Base-by-base conservation (phyloP, 92 coral and sea anemone species). In the Porites lobata region DNA sequence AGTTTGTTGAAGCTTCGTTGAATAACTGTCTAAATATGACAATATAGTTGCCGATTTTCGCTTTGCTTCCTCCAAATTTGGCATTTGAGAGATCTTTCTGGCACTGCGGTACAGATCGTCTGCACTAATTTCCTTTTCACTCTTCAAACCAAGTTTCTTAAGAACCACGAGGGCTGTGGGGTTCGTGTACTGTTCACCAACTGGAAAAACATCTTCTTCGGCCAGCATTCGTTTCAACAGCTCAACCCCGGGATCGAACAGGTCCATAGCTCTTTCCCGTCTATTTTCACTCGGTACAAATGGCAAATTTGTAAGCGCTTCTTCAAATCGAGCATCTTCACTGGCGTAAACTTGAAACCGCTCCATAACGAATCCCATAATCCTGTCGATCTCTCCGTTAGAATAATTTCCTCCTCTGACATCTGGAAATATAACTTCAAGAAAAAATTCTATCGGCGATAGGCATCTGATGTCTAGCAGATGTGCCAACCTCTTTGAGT, bases 221-320 rank as follows among this genome's bases (percentile, higher is more conserved):
- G 84, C 62, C 76, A 94, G 90, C 19, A 94, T 62, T 0, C 67
- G 20, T 51, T 72, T 69, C 1, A 90, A 19, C 38, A 17, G 29
- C 21, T 76, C 79, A 2, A 66, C 72, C 11, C 88, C 85, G 66
- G 97, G 97, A 81, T 94, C 92, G 74, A 89, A 94, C 2, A 94
- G 83, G 53, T 94, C 94, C 58, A 67, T 59, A 5, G 90, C 87
- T 50, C 59, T 87, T 11, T 65, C 76, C 51, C 95, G 90, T 17
- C 71, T 73, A 69, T 32, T 50, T 5, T 65, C 26, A 9, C 78
- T 86, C 5, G 74, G 69, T 50, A 94, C 89, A 92, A 94, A 94
- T 10, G 89, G 77, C 73, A 94, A 71, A n/a, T 53, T n/a, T 70
- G 66, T 87, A 11, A 94, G 65, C 57, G 68, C 51, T 20, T 79